Percentiles rank a stretch among this genome's conserved stretches.
Evolutionary conservation across 2,888 invertebrate genomes (phyloP).

Genomic region (Tricholauxania praeusta): DNA sequence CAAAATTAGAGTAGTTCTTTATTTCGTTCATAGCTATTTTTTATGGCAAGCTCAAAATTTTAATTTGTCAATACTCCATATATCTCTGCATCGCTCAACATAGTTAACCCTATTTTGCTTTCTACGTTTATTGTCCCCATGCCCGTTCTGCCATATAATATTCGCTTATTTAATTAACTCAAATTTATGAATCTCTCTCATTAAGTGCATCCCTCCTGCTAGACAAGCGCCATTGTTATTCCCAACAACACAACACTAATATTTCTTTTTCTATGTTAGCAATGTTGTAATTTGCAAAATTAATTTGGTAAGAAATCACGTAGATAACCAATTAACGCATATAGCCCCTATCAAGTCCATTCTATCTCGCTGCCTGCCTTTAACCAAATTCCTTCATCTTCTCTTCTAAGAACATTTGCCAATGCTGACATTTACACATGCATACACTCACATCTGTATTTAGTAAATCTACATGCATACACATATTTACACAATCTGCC

Average conservation of each 20-base stretch:
- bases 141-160: constrained; percentile 14
- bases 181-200: constrained; percentile 22
- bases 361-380: not conserved
- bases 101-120: too few relatives aligned
- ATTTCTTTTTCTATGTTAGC: constrained; percentile 15
- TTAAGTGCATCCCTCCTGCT: not conserved
- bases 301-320: constrained; percentile 66
- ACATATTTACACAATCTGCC: constrained; percentile 38
- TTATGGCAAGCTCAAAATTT: too few relatives aligned
- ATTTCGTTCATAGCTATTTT: too few relatives aligned
- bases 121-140: too few relatives aligned
- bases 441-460: constrained; percentile 35
- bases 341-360: constrained; percentile 17
- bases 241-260: constrained; percentile 1
- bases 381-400: not conserved
- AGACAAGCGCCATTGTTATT: too few relatives aligned
- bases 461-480: constrained; percentile 9
- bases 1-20: too few relatives aligned
- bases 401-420: not conserved
- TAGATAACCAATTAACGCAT: constrained; percentile 63
- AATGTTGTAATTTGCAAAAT: constrained; percentile 60
- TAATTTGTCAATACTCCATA: too few relatives aligned
- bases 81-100: too few relatives aligned
- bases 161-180: constrained; percentile 39
- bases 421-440: constrained; percentile 19